A percentile compares a stretch with the other conserved stretches of the same genome.
Conservation (phyloP, 2,888 invertebrate species). For the Uloborus plumipes region DNA sequence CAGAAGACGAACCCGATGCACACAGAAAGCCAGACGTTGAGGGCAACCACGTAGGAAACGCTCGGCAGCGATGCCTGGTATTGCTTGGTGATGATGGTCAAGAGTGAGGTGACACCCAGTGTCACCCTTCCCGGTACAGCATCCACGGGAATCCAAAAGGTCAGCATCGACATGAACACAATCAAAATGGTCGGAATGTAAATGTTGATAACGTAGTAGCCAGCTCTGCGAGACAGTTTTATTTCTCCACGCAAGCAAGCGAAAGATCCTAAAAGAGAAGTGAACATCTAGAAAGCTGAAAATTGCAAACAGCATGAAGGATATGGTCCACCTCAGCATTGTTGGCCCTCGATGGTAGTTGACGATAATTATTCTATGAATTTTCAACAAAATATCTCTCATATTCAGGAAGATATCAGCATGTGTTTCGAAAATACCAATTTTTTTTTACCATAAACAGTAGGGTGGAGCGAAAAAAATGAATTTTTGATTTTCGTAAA, state of each 20-base stretch:
- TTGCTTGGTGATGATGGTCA: conserved; percentile 75
- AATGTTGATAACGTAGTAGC: conserved; percentile 63
- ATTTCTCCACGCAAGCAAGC: conserved; percentile 63
- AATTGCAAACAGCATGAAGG: background rate
- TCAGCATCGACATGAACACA: conserved; percentile 65
- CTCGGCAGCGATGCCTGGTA: conserved; percentile 57
- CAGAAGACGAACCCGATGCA: conserved; percentile 68
- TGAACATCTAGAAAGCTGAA: background rate
- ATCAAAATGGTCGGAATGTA: conserved; percentile 65
- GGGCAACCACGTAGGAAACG: conserved; percentile 69
- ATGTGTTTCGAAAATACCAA: no score
- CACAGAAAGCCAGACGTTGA: conserved; percentile 68
- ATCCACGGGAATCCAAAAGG: conserved; percentile 66
- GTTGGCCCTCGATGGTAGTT: no score
- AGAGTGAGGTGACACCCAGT: conserved; percentile 82
- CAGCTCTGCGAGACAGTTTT: conserved; percentile 51
- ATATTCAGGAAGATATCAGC: no score
- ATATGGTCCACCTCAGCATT: background rate
- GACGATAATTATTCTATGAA: no score
- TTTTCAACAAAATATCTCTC: no score
- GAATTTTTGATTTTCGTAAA: no score
- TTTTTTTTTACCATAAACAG: no score
- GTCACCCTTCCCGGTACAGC: conserved; percentile 66
- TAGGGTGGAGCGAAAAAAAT: no score
- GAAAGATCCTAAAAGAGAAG: conserved; percentile 54